A percentile compares a stretch with the other conserved stretches of the same genome.
Conservation (phyloP, 1,140 invertebrate genomes). For the Trinorchestia longiramus region DNA sequence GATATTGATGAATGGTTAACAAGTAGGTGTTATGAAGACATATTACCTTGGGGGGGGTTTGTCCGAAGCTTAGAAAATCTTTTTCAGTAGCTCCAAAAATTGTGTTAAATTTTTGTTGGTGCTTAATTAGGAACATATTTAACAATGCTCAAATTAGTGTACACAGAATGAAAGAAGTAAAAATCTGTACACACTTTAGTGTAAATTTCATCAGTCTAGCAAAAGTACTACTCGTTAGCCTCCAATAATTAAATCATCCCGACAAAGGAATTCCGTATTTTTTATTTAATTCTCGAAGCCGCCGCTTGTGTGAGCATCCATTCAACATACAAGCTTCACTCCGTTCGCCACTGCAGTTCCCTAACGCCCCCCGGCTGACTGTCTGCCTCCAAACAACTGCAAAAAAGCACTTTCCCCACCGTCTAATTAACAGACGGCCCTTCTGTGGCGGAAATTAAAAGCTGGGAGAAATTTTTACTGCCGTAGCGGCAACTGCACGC, state of each 20-base stretch:
- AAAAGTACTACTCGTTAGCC: not conserved
- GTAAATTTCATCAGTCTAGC: not conserved
- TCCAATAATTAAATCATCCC: not conserved
- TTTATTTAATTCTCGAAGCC: not conserved
- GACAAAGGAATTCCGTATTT: not conserved
- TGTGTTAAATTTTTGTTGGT: not conserved
- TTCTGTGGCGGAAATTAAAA: conserved; percentile 53
- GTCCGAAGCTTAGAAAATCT: no score
- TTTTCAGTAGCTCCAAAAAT: no score
- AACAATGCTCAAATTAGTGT: not conserved
- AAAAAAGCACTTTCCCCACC: conserved; percentile 17
- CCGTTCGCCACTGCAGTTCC: not conserved
- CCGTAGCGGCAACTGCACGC: conserved; percentile 9
- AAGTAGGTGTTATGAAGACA: no score
- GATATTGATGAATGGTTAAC: no score
- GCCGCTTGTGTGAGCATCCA: not conserved
- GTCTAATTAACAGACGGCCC: conserved; percentile 52
- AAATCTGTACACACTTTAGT: not conserved
- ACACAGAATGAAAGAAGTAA: not conserved
- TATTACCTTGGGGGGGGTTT: no score
- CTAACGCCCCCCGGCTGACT: not conserved
- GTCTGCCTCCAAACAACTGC: conserved; percentile 2
- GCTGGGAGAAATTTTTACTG: conserved; percentile 14
- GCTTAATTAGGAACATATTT: not conserved
- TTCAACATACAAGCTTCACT: not conserved